These are phyloP conservation scores for Amblyraja radiata DNA, from an alignment of 2,797 vertebrate genomes.

Conservation along the genomic window DNA sequence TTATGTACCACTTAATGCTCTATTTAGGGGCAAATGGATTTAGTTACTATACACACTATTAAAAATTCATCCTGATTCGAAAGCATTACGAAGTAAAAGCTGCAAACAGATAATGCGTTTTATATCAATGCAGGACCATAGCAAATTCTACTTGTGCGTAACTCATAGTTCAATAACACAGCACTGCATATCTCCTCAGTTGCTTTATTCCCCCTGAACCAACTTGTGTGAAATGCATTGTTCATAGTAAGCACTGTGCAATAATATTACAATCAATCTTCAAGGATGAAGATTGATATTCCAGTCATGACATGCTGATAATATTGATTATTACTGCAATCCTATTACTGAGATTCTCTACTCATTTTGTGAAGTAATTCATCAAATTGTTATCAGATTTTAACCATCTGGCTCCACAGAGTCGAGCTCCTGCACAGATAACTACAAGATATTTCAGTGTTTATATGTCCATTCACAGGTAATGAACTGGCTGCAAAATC, in stretches of 20 bases:
- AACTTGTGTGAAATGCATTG: not conserved
- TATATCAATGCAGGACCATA: not conserved
- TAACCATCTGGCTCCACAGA: constrained; percentile 8
- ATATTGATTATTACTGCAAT: constrained; percentile 57
- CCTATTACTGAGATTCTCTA: constrained; percentile 47
- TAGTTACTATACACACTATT: not conserved
- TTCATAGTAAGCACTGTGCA: constrained; percentile 38
- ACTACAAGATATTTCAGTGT: not conserved
- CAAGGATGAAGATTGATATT: constrained; percentile 23
- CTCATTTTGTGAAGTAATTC: constrained; percentile 45
- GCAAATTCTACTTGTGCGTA: not conserved
- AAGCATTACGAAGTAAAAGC: not conserved
- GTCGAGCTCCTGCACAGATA: not conserved
- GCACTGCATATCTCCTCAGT: not conserved
- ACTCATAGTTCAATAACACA: not conserved
- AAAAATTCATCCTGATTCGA: not conserved
- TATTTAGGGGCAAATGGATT: not conserved
- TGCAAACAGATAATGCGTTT: not conserved
- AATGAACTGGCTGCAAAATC: too few species aligned
- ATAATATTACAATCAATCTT: constrained; percentile 34
- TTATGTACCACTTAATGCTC: not conserved
- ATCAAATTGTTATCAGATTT: constrained; percentile 41
- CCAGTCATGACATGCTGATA: constrained; percentile 52
- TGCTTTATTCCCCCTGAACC: not conserved
- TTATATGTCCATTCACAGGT: too few species aligned